Conservation (phyloP, 2,888 invertebrate species). For the Thera obeliscata region DNA sequence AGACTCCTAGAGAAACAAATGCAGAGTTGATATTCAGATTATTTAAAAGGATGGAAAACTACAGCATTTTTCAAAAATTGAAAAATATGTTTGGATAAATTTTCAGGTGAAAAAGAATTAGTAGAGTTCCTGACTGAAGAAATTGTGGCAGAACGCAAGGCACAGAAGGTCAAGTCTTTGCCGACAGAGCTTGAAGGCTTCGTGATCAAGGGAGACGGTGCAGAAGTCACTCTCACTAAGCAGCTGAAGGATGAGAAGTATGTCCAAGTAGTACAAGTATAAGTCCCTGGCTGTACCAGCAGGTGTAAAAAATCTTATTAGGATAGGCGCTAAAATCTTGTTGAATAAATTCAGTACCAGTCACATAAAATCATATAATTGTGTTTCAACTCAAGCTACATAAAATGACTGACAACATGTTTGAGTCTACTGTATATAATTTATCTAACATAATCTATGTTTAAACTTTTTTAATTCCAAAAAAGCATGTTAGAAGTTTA, state of each 20-base stretch:
- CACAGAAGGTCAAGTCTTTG: conserved; percentile 89
- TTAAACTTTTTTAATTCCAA: too few species aligned
- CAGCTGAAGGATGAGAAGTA: conserved; percentile 88
- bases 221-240: conserved; percentile 94
- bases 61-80: background rate
- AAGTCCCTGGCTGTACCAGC: too few species aligned
- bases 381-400: too few species aligned
- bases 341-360: too few species aligned
- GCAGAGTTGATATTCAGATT: background rate
- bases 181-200: conserved; percentile 93
- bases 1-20: background rate
- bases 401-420: too few species aligned
- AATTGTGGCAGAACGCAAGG: conserved; percentile 95
- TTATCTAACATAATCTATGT: too few species aligned
- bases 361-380: too few species aligned
- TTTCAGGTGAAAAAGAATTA: conserved; percentile 92
- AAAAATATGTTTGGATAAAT: background rate
- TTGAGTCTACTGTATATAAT: too few species aligned
- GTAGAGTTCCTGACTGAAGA: conserved; percentile 97
- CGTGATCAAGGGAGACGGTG: conserved; percentile 89
- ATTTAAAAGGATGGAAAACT: too few species aligned
- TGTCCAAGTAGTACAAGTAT: background rate
- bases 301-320: too few species aligned
- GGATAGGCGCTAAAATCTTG: too few species aligned
- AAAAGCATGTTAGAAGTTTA: too few species aligned